These are phyloP conservation scores for Cetoscarus ocellatus DNA, from an alignment of 2,797 vertebrate species.

Conservation along the genomic window DNA sequence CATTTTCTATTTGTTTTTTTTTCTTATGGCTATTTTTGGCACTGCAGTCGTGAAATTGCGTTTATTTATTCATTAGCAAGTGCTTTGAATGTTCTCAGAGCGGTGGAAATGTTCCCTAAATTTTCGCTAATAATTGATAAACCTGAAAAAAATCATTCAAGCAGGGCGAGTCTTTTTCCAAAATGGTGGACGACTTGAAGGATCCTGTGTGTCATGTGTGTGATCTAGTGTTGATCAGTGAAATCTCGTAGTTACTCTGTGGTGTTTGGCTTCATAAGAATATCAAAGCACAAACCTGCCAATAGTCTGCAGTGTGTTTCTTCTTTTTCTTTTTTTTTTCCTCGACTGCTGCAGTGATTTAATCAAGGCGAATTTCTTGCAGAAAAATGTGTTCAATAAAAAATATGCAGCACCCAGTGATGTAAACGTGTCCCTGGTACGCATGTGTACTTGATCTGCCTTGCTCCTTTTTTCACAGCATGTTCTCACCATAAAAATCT, in stretches of 20 bases:
- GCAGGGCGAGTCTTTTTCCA: constrained; percentile 28
- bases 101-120: constrained; percentile 39
- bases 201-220: constrained; percentile 66
- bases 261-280: constrained; percentile 73
- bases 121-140: constrained; percentile 29
- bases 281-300: constrained; percentile 73
- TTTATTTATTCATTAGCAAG: constrained; percentile 63
- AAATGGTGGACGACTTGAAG: constrained; percentile 42
- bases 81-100: constrained; percentile 68
- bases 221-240: constrained; percentile 74
- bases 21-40: constrained; percentile 63
- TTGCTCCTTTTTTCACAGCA: constrained; percentile 54
- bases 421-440: constrained; percentile 57
- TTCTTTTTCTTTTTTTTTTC: constrained; percentile 19
- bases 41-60: constrained; percentile 54
- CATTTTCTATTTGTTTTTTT: constrained; percentile 60
- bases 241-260: constrained; percentile 72
- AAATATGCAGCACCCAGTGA: constrained; percentile 62
- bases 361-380: constrained; percentile 53
- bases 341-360: background rate
- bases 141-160: background rate
- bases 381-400: constrained; percentile 78
- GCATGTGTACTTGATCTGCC: constrained; percentile 54
- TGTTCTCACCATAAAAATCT: constrained; percentile 64
- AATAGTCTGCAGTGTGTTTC: constrained; percentile 45